Evolutionary conservation across 2,888 invertebrate species (phyloP), one percentile per base, ranked within the genome.

Genomic region (Thereva unica): DNA sequence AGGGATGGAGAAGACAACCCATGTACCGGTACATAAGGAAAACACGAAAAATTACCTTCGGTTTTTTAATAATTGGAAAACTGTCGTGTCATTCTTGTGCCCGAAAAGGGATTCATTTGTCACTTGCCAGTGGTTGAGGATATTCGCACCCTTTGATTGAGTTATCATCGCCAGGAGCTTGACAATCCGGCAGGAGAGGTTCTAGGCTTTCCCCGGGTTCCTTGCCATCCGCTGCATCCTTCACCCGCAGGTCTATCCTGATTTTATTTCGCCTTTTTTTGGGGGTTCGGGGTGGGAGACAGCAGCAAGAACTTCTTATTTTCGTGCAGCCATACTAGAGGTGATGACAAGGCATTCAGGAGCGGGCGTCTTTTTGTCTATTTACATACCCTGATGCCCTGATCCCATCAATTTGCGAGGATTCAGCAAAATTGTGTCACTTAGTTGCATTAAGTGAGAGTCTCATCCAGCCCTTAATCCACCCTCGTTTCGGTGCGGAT

Each of bases 331-430:
- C 23, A 23, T 23, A 23, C 23, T 23, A 2, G 23, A 23, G 23
- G 23, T 37, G 61, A 61, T 61, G 61, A 61, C 52, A 64, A 45
- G 54, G 55, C 55, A 47, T 45, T 45, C 47, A 38, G 9, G 40
- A 37, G 41, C 55, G 47, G 45, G 53, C 38, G 44, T 50, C 61
- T 66, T 56, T 40, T 66, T 59, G 59, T 52, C 49, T 68, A 68
- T 68, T 68, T 68, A 68, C 68, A 65, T 68, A 61, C 53, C 65
- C 64, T 68, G 61, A 61, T 61, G 38, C 61, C 61, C 61, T 61
- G 68, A 68, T 68, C 68, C 68, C 65, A 57, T 68, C 68, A 68
- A 68, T 68, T 68, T 68, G 61, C 64, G 57, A 57, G 57, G 67
- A 64, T 64, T 68, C 64, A 57, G 55, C 53, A 53, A 68, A 68